Evolutionary conservation across 2,113 vertebrate genomes (phyloP).

Genomic region (Limanda limanda): DNA sequence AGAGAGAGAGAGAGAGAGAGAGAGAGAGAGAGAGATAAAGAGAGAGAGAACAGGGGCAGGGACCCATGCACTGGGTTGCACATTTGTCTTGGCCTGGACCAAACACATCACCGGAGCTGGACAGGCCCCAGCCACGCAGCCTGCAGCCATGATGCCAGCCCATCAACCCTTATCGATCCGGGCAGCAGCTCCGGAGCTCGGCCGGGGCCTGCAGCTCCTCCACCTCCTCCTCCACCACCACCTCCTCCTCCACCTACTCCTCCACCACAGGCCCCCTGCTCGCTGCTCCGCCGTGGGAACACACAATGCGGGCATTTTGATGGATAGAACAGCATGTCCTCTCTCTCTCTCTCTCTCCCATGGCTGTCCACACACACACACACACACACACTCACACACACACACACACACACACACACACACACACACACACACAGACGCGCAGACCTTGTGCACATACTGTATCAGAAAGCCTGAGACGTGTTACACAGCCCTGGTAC

Average conservation of each 20-base stretch:
- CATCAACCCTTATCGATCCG: constrained; percentile 63
- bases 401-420: constrained; percentile 17
- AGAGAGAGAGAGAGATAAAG: not conserved
- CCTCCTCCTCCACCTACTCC: too few relatives aligned
- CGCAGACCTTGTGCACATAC: constrained; percentile 53
- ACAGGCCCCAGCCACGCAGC: constrained; percentile 31
- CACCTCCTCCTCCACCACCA: too few relatives aligned
- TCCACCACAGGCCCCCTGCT: constrained; percentile 53
- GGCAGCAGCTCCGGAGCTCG: constrained; percentile 44
- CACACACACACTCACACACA: constrained; percentile 12
- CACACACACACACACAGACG: constrained; percentile 11
- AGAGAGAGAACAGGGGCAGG: not conserved
- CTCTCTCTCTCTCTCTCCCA: constrained; percentile 67
- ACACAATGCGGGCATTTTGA: constrained; percentile 84
- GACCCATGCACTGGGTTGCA: constrained; percentile 2
- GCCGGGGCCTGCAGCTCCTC: constrained; percentile 67
- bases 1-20: not conserved
- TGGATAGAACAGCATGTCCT: constrained; percentile 79
- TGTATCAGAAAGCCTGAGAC: constrained; percentile 42
- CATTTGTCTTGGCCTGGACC: constrained; percentile 11
- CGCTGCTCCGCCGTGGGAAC: constrained; percentile 69
- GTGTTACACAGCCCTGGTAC: not conserved
- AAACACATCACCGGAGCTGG: constrained; percentile 31
- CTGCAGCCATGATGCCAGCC: not conserved
- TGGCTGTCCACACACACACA: constrained; percentile 50